Evolutionary conservation across 2,797 vertebrate species (phyloP), one percentile per base, ranked within the genome.

Genomic region (Pampus argenteus): DNA sequence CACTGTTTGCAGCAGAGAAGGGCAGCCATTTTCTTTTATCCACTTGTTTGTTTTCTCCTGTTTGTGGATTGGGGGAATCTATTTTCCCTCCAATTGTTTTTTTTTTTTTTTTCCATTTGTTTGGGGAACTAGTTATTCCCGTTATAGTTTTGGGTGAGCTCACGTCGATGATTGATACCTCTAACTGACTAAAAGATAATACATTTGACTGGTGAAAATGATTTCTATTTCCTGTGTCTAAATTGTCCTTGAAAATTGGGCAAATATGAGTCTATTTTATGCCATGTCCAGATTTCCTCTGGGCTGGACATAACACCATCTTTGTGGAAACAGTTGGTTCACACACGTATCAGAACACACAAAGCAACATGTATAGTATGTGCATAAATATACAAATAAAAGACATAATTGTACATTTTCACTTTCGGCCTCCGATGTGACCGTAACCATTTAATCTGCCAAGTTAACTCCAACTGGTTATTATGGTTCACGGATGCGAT

Each of bases 401-500:
- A 45, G 20, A 7, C 20, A 5, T 15, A 31, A 58, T 14, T 11
- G 28, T 56, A 36, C 7, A 42, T 59, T 50, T 54, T 36, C 8
- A 44, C 5, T 1, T 2, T 14, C 9, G 2, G 9, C 45, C 2
- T 17, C 18, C 18, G 10, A 11, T 54, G 25, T 42, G 26, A 18
- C 36, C 20, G 18, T 31, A 9, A 62, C n/a, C 10, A 26, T 34
- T 22, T 36, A 36, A 45, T 54, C 31, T 5, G 23, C 58, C 20
- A 47, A 28, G 48, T 59, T 10, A 25, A 42, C 55, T 44, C 49
- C 5, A 8, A 28, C 48, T 22, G 72, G 45, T 60, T 15, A 5
- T 42, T 15, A 62, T 58, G 62, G 52, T 34, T 8, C n/a, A n/a
- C n/a, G n/a, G n/a, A 25, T 49, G 28, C 22, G 42, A 48, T 14